phyloP scores from a whole-genome alignment of 2,113 vertebrate species.

The Bubalus kerabau region DNA sequence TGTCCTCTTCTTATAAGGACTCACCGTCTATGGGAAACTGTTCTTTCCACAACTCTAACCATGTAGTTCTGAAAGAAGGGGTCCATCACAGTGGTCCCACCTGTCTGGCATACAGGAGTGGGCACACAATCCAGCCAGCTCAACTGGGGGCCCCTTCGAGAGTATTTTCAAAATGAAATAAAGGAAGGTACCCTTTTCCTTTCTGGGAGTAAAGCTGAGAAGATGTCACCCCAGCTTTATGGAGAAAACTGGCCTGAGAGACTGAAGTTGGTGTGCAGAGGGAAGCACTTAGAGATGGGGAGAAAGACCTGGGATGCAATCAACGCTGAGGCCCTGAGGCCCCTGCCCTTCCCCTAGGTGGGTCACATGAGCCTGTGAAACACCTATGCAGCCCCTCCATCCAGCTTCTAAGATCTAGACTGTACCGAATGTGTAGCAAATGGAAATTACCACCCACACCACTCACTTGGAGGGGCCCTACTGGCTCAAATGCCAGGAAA shows the following conservation, averaged over 20 bases:
- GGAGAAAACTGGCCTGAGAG: not conserved
- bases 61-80: not conserved
- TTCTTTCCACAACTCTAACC: not conserved
- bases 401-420: not conserved
- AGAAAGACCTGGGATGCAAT: not conserved
- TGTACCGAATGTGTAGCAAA: not conserved
- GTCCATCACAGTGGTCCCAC: not conserved
- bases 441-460: not conserved
- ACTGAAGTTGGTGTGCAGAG: not conserved
- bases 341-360: not conserved
- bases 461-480: not conserved
- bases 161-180: not conserved
- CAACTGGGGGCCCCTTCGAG: not conserved
- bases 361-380: not conserved
- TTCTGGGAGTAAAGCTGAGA: not conserved
- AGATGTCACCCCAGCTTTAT: not conserved
- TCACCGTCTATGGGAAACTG: not conserved
- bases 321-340: accelerated
- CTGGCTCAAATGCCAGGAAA: not conserved
- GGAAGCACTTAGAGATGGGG: not conserved
- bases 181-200: not conserved
- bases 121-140: not conserved
- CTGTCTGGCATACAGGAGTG: not conserved
- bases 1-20: not conserved
- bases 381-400: too few relatives aligned